Percentiles rank a stretch among this genome's conserved stretches.
Conservation (phyloP, 2,797 vertebrate genomes). For the Enteromius trimaculatus region DNA sequence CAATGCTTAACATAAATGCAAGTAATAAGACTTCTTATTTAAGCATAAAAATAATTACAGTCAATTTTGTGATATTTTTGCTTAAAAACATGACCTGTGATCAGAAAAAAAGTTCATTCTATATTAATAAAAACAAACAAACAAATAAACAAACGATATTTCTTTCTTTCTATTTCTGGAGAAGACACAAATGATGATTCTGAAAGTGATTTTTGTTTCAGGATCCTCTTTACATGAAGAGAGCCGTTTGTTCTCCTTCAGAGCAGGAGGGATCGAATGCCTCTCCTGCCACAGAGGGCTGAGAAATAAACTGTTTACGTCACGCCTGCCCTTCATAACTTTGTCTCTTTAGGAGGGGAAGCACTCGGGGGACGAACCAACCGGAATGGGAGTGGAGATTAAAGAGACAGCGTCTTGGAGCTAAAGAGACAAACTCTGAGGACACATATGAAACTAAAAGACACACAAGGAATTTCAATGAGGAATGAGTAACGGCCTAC, state of each 20-base stretch:
- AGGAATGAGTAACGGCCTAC: not conserved
- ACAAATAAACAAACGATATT: not conserved
- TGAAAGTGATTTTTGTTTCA: not conserved
- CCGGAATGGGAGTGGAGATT: constrained; percentile 17
- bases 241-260: constrained; percentile 13
- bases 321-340: constrained; percentile 47
- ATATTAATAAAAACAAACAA: not conserved
- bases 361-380: constrained; percentile 2
- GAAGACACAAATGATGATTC: not conserved
- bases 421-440: constrained; percentile 12
- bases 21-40: too few species aligned
- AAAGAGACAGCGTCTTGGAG: constrained; percentile 22
- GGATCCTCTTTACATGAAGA: not conserved
- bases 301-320: constrained; percentile 33
- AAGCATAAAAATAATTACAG: not conserved
- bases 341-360: constrained; percentile 23
- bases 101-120: not conserved
- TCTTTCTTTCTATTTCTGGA: not conserved
- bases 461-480: not conserved
- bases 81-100: not conserved
- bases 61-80: not conserved
- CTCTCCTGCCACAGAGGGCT: not conserved
- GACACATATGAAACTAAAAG: constrained; percentile 12
- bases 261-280: not conserved
- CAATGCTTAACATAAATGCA: too few species aligned